These are phyloP conservation scores for Neolamprologus longior DNA, from an alignment of 2,113 vertebrate species.

Conservation along the genomic window DNA sequence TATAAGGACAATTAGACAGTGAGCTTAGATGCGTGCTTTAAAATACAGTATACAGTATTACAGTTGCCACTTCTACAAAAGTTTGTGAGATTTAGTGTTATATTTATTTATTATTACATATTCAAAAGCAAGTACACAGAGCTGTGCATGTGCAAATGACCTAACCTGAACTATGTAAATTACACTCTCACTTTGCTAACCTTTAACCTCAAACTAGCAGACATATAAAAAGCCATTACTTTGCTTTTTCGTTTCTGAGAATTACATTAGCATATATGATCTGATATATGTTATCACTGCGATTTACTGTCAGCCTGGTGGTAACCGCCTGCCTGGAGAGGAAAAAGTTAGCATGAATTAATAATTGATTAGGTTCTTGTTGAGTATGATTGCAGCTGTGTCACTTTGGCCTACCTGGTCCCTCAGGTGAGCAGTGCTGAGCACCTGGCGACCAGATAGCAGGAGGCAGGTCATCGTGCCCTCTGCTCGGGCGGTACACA, in stretches of 20 bases:
- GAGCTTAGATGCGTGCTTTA: not conserved
- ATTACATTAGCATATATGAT: not conserved
- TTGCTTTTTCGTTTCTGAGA: not conserved
- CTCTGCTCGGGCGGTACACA: slow-evolving; percentile 5
- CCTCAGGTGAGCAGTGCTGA: slow-evolving; percentile 57
- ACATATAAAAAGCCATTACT: not conserved
- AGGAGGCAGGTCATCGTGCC: slow-evolving; percentile 50
- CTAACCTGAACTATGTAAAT: not conserved
- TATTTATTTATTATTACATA: not conserved
- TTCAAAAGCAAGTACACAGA: not conserved
- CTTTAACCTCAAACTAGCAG: not conserved
- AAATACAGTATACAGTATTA: too few relatives aligned
- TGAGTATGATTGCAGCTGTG: not conserved
- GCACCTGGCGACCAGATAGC: slow-evolving; percentile 66
- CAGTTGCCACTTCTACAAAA: not conserved
- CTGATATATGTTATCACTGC: not conserved
- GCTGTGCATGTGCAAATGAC: rapidly evolving
- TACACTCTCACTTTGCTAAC: not conserved
- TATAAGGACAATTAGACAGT: not conserved
- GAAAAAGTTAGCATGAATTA: not conserved
- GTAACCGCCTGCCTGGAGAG: not conserved
- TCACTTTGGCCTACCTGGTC: slow-evolving; percentile 38
- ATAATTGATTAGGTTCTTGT: not conserved
- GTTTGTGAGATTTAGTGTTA: not conserved
- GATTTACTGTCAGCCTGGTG: not conserved